Evolutionary conservation across 1,140 invertebrate genomes (phyloP).

Genomic region (Listronotus oregonensis): DNA sequence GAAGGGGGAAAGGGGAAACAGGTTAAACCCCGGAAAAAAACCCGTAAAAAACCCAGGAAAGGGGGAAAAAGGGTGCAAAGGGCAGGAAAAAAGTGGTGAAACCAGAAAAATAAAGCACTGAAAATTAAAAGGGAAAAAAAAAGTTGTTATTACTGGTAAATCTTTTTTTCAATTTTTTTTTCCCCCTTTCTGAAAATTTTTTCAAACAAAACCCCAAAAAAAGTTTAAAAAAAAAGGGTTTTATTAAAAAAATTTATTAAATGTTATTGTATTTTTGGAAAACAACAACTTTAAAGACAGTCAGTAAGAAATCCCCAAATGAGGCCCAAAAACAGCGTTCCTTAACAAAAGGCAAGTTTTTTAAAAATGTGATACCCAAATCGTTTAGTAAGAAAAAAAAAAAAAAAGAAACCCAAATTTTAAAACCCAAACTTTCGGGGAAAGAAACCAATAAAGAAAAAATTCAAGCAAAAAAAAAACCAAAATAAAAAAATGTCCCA

Average conservation of each 20-base stretch:
- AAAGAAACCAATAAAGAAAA: neutral
- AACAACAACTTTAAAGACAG: constrained; percentile 24
- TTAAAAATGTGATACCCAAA: neutral
- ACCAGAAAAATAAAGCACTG: neutral
- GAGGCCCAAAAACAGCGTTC: constrained; percentile 12
- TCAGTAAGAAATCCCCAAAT: constrained; percentile 20
- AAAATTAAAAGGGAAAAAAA: neutral
- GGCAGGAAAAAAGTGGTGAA: neutral
- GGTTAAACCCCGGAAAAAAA: neutral
- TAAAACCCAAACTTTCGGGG: neutral
- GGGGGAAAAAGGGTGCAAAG: neutral
- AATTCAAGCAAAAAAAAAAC: neutral
- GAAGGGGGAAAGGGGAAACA: neutral
- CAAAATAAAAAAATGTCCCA: neutral
- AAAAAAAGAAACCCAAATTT: neutral
- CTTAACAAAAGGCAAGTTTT: neutral
- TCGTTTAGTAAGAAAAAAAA: neutral
- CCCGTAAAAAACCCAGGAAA: neutral
- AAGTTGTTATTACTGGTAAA: constrained; percentile 2
- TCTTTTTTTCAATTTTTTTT: neutral
- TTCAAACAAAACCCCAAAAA: too few relatives aligned
- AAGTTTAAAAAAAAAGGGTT: too few relatives aligned
- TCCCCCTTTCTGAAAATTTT: too few relatives aligned
- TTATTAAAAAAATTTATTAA: neutral
- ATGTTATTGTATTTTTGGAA: constrained; percentile 6